These are phyloP conservation scores for Diaphora mendica DNA, from an alignment of 2,888 invertebrate genomes.

Conservation along the genomic window DNA sequence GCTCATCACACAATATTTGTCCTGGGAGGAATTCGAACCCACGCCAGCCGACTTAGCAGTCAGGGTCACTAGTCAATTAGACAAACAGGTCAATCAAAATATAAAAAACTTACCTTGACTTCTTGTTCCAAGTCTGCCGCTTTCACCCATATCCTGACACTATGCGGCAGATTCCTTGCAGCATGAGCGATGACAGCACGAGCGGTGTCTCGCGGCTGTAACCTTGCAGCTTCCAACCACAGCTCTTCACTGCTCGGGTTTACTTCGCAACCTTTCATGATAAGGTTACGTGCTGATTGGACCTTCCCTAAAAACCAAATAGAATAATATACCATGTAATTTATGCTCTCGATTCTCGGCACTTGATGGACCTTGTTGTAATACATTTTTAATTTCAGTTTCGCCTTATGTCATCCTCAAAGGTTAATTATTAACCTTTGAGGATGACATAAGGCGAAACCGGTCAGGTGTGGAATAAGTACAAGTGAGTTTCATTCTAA, in stretches of 20 bases:
- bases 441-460: too few species aligned
- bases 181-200: conserved; percentile 99
- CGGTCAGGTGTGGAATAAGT: too few species aligned
- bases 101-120: conserved; percentile 85
- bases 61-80: too few species aligned
- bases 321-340: neutral
- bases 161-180: conserved; percentile 97
- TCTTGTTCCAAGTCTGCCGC: conserved; percentile 98
- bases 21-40: too few species aligned
- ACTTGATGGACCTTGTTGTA: too few species aligned
- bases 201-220: conserved; percentile 97
- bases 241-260: conserved; percentile 99
- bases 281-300: conserved; percentile 98
- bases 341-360: too few species aligned
- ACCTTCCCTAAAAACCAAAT: conserved; percentile 87
- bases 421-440: too few species aligned
- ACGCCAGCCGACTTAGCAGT: too few species aligned
- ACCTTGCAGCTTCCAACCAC: conserved; percentile 98
- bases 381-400: too few species aligned
- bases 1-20: too few species aligned
- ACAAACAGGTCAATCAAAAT: neutral
- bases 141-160: conserved; percentile 99
- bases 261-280: conserved; percentile 99
- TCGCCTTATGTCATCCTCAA: too few species aligned
- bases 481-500: too few species aligned